A percentile compares a stretch with the other conserved stretches of the same genome.
These are phyloP conservation scores for Syrphus vitripennis DNA, from an alignment of 2,888 invertebrate genomes.

Conservation along the genomic window DNA sequence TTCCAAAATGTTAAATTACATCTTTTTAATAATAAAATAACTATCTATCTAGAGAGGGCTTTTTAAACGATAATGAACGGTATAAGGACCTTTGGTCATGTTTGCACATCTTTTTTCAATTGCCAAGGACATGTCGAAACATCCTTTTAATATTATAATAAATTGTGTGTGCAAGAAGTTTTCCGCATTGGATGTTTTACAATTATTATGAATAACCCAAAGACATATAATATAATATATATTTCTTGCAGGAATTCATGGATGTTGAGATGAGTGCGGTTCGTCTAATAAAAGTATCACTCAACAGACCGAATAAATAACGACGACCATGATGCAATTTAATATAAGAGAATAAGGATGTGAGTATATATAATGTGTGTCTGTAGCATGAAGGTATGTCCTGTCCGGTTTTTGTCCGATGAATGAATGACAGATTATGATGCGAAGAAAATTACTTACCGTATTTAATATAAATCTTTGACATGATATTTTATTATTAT, in stretches of 20 bases:
- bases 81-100: constrained; percentile 25
- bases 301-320: constrained; percentile 51
- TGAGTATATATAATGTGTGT: constrained; percentile 15
- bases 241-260: constrained; percentile 37
- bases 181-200: constrained; percentile 49
- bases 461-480: constrained; percentile 69
- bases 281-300: constrained; percentile 55
- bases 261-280: not conserved
- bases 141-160: constrained; percentile 25
- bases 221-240: constrained; percentile 44
- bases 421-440: constrained; percentile 65
- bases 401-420: constrained; percentile 25
- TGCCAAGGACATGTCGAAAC: constrained; percentile 46
- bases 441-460: constrained; percentile 63
- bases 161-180: constrained; percentile 25
- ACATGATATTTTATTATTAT: constrained; percentile 66
- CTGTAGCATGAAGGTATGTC: constrained; percentile 49
- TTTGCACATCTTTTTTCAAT: constrained; percentile 57
- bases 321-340: constrained; percentile 51
- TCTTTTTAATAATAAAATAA: constrained; percentile 55
- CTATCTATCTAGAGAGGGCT: constrained; percentile 12
- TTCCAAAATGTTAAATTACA: constrained; percentile 4
- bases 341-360: constrained; percentile 46
- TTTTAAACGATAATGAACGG: not conserved
- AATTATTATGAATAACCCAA: constrained; percentile 59